phyloP scores from a whole-genome alignment of 1,140 invertebrate genomes.

The Bombus ignitus region DNA sequence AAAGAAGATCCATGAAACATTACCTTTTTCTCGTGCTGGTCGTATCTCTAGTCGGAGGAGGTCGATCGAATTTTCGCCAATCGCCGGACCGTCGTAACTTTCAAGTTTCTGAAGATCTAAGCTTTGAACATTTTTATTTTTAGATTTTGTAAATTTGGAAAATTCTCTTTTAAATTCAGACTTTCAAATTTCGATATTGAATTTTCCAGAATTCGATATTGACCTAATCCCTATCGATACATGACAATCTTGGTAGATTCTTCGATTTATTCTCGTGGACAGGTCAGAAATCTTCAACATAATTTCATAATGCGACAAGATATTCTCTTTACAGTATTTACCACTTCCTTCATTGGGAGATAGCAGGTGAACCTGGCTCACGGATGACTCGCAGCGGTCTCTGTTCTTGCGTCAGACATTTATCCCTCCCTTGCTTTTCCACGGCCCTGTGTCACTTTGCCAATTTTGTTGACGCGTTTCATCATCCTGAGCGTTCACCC shows the following conservation, averaged over 20 bases:
- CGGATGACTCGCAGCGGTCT: constrained; percentile 1
- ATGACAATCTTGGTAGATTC: not conserved
- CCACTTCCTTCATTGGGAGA: not conserved
- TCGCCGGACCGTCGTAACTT: not conserved
- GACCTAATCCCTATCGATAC: too few relatives aligned
- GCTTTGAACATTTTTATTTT: too few relatives aligned
- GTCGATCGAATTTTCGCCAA: not conserved
- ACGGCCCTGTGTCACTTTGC: constrained; percentile 28
- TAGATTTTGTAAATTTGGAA: too few relatives aligned
- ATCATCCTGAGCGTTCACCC: constrained; percentile 44
- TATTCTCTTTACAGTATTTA: not conserved
- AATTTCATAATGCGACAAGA: constrained; percentile 8
- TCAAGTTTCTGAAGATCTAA: not conserved
- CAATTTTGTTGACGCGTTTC: constrained; percentile 68
- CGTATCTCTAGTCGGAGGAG: not conserved
- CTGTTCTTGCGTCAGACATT: constrained; percentile 32
- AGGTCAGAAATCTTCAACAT: not conserved
- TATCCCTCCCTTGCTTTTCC: not conserved
- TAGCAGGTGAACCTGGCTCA: not conserved
- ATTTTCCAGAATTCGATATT: not conserved
- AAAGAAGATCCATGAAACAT: not conserved
- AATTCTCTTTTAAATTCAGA: not conserved
- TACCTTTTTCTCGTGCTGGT: not conserved
- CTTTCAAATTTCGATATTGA: not conserved
- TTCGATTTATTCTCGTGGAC: not conserved